These are phyloP conservation scores for Malurus cyaneus DNA, from an alignment of 2,113 vertebrate genomes.

Conservation along the genomic window DNA sequence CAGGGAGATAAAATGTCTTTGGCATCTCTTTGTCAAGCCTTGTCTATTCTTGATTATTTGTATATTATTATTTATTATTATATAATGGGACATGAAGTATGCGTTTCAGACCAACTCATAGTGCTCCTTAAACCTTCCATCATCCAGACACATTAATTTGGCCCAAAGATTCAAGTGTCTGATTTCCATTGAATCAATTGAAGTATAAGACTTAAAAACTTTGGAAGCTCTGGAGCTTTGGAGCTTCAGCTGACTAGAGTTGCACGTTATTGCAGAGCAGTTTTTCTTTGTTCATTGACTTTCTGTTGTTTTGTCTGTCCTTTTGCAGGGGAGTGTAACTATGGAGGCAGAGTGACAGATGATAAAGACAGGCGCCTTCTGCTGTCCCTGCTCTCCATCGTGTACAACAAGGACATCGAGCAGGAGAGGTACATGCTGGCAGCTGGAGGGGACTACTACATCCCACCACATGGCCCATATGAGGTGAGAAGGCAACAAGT, in stretches of 20 bases:
- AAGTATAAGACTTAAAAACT: not conserved
- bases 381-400: constrained; percentile 85
- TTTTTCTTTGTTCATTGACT: not conserved
- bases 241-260: not conserved
- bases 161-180: not conserved
- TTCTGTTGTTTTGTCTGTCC: not conserved
- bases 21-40: not conserved
- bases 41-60: not conserved
- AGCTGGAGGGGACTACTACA: constrained; percentile 79
- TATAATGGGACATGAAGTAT: not conserved
- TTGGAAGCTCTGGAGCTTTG: not conserved
- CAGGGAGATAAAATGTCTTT: not conserved
- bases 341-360: constrained; percentile 93
- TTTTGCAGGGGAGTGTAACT: constrained; percentile 90
- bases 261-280: not conserved
- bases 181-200: not conserved
- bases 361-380: constrained; percentile 93
- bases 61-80: not conserved
- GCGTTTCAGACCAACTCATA: not conserved
- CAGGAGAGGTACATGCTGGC: constrained; percentile 79
- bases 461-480: constrained; percentile 83
- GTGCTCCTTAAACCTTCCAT: not conserved
- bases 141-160: not conserved
- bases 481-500: constrained; percentile 73
- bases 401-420: constrained; percentile 85